A percentile compares a stretch with the other conserved stretches of the same genome.
Conservation (phyloP, 2,888 invertebrate species). For the Caenorhabditis afra region DNA sequence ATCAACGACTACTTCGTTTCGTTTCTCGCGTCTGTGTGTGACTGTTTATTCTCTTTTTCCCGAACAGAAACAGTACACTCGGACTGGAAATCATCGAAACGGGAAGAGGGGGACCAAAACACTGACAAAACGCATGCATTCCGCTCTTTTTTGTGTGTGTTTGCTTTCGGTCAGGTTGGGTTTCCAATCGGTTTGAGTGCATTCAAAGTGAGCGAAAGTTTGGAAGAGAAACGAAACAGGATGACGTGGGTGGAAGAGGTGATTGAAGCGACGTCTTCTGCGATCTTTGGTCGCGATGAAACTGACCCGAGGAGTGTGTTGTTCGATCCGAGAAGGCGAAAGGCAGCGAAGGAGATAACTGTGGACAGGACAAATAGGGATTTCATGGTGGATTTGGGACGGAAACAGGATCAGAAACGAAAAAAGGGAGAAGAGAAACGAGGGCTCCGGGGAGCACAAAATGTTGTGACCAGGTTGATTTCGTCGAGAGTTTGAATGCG, state of each 20-base stretch:
- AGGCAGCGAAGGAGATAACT: no score
- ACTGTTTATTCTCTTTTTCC: slow-evolving; percentile 1
- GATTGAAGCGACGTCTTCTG: no score
- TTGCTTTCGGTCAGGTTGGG: slow-evolving; percentile 13
- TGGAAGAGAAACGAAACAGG: neutral
- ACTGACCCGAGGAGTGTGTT: no score
- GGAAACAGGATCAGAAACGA: no score
- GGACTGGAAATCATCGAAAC: neutral
- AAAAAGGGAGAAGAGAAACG: neutral
- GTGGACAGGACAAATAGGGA: no score
- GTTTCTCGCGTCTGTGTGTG: slow-evolving; percentile 3
- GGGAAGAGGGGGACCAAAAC: neutral
- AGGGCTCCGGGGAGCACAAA: neutral
- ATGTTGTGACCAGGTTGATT: neutral
- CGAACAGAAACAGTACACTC: neutral
- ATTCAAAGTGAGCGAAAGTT: slow-evolving; percentile 1
- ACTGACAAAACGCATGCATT: neutral
- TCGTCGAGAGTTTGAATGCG: neutral
- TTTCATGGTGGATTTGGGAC: no score
- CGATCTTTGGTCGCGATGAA: no score
- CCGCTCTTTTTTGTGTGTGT: slow-evolving; percentile 1
- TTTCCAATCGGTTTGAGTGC: slow-evolving; percentile 11
- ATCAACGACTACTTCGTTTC: slow-evolving; percentile 12
- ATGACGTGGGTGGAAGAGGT: slow-evolving; percentile 1
- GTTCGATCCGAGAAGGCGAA: no score